Conservation (phyloP, 1,140 invertebrate species). For the Drosophila subpulchrella region DNA sequence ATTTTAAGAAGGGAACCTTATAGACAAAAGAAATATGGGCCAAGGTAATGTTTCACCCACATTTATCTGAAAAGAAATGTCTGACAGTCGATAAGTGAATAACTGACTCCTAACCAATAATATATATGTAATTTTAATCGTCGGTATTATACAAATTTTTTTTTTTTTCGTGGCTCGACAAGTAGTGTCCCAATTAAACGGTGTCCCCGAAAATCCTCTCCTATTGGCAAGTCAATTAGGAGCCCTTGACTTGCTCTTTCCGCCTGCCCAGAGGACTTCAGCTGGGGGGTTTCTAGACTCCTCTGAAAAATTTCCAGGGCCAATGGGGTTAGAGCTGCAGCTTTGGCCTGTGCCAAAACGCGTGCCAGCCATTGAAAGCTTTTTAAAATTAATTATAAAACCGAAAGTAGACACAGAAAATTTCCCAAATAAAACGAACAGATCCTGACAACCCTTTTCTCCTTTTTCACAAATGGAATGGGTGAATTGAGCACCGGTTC, state of each 20-base stretch:
- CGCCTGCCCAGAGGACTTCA: constrained; percentile 4
- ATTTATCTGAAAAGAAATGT: no score
- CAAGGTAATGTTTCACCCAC: no score
- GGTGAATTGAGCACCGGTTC: neutral
- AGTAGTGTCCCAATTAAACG: neutral
- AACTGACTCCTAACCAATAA: no score
- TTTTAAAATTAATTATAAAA: constrained; percentile 83
- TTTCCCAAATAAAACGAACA: constrained; percentile 52
- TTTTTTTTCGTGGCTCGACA: neutral
- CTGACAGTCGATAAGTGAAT: no score
- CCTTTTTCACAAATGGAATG: neutral
- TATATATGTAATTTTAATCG: no score
- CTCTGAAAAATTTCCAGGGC: neutral
- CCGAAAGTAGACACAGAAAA: constrained; percentile 68
- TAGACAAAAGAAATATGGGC: no score
- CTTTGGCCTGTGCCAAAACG: constrained; percentile 26
- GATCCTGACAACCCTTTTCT: constrained; percentile 71
- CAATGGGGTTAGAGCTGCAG: neutral
- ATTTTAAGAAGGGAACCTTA: no score
- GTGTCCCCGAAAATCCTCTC: constrained; percentile 17
- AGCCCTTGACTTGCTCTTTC: constrained; percentile 23
- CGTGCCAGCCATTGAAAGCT: constrained; percentile 79
- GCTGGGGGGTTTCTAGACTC: constrained; percentile 9
- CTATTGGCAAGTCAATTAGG: constrained; percentile 56
- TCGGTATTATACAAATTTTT: no score